These are phyloP conservation scores for Balearica regulorum DNA, from an alignment of 2,797 vertebrate species.

Conservation along the genomic window DNA sequence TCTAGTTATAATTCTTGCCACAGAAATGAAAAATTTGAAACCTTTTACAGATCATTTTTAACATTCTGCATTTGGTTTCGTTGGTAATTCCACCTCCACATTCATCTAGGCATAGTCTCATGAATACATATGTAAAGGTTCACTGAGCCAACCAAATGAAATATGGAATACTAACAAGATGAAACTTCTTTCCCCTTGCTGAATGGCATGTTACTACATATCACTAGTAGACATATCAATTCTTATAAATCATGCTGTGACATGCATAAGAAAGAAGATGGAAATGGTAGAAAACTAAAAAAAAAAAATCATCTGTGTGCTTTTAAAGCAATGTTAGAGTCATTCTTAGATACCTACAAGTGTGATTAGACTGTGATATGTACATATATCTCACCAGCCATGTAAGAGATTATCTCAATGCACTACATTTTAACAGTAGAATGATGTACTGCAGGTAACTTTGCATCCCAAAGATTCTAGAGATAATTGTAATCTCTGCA, in stretches of 20 bases:
- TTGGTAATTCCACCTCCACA: not conserved
- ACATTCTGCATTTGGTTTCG: not conserved
- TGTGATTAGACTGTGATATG: not conserved
- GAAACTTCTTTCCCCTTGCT: not conserved
- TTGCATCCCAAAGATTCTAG: not conserved
- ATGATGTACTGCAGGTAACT: not conserved
- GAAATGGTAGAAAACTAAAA: not conserved
- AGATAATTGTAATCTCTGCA: not conserved
- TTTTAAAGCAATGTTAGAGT: not conserved
- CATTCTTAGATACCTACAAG: not conserved
- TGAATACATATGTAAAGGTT: not conserved
- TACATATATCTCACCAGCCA: not conserved
- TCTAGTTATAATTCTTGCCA: not conserved
- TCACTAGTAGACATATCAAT: not conserved
- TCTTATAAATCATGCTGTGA: not conserved
- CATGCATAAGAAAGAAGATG: not conserved
- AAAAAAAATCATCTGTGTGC: not conserved
- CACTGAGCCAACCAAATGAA: conserved; percentile 8
- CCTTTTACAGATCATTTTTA: not conserved
- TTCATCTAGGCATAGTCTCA: not conserved
- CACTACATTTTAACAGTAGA: not conserved
- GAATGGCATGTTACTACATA: not conserved
- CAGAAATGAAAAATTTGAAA: conserved; percentile 10
- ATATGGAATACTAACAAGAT: not conserved
- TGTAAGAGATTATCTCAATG: not conserved